Conservation (phyloP, 2,888 invertebrate species). For the Eupithecia inturbata region DNA sequence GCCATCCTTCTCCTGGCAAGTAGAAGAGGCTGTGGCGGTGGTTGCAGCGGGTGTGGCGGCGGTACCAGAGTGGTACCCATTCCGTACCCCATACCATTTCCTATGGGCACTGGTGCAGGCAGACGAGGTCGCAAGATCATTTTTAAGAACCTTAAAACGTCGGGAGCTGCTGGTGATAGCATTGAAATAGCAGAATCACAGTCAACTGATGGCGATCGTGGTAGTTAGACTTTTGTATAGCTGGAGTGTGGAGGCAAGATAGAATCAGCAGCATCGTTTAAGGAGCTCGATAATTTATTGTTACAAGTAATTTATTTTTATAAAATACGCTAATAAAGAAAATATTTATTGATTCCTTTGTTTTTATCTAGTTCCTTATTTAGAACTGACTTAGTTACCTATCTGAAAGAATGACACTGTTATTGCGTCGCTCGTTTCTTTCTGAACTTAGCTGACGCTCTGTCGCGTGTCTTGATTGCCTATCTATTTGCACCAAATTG, state of each 20-base stretch:
- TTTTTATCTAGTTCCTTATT: neutral
- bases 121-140: slow-evolving; percentile 31
- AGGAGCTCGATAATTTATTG: neutral
- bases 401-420: neutral
- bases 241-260: neutral
- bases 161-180: neutral
- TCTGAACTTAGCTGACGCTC: neutral
- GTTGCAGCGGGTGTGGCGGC: slow-evolving; percentile 47
- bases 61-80: slow-evolving; percentile 56
- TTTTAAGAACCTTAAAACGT: neutral
- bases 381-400: neutral
- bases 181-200: neutral
- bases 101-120: slow-evolving; percentile 46
- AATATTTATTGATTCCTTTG: neutral
- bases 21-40: slow-evolving; percentile 47
- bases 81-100: slow-evolving; percentile 66
- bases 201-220: neutral
- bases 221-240: neutral
- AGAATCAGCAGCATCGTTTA: neutral
- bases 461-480: neutral
- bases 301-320: neutral
- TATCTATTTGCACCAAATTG: neutral
- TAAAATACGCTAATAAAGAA: neutral
- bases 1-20: slow-evolving; percentile 61
- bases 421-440: neutral